Conservation (phyloP, 1,140 invertebrate genomes). For the Archivesica marissinica region DNA sequence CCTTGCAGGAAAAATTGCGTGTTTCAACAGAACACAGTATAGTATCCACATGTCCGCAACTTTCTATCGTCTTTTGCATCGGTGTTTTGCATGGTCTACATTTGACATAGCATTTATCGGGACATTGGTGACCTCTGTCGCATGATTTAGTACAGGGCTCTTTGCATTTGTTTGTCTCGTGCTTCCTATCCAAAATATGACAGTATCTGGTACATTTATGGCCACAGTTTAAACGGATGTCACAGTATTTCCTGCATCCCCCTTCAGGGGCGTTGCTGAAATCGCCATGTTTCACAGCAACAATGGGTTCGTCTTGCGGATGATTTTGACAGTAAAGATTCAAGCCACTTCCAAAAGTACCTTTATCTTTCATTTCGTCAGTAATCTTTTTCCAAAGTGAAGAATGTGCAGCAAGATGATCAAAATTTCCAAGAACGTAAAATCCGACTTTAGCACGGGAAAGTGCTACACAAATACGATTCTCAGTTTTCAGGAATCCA, state of each 20-base stretch:
- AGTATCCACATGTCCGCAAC: constrained; percentile 64
- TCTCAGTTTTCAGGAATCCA: constrained; percentile 91
- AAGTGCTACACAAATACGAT: constrained; percentile 93
- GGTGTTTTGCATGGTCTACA: constrained; percentile 71
- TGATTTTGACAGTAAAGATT: constrained; percentile 84
- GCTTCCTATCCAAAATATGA: constrained; percentile 72
- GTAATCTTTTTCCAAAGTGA: constrained; percentile 83
- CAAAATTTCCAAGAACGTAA: constrained; percentile 89
- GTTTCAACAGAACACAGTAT: constrained; percentile 64
- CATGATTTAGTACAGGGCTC: constrained; percentile 75
- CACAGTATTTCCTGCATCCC: constrained; percentile 80
- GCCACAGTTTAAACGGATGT: constrained; percentile 65
- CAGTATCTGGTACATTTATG: constrained; percentile 21
- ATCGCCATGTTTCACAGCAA: neutral
- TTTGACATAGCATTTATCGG: constrained; percentile 68
- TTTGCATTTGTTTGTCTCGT: constrained; percentile 70
- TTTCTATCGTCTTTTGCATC: constrained; percentile 63
- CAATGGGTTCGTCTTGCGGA: constrained; percentile 64
- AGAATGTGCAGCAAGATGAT: constrained; percentile 83
- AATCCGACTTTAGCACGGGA: constrained; percentile 91
- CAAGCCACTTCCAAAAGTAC: constrained; percentile 74
- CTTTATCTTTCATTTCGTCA: constrained; percentile 53
- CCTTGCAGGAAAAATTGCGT: constrained; percentile 61
- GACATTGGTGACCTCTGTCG: constrained; percentile 71
- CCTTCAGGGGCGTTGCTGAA: neutral